Evolutionary conservation across 2,888 invertebrate genomes (phyloP).

Genomic region (Pelosia muscerda): DNA sequence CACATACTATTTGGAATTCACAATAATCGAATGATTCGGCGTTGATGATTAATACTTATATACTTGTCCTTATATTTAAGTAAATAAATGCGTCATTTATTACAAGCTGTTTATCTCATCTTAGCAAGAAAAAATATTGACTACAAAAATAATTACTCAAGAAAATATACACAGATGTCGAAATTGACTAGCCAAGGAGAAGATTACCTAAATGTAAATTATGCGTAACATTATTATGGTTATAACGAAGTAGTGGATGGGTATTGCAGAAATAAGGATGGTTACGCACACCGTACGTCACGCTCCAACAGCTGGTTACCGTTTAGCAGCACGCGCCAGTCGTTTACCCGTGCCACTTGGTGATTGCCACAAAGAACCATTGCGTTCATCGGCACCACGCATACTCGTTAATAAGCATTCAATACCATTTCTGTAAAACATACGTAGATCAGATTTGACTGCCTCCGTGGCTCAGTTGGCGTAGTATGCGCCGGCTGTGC

Average conservation of each 20-base stretch:
- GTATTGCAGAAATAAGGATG: constrained; percentile 72
- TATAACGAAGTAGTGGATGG: constrained; percentile 55
- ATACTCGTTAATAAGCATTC: not conserved
- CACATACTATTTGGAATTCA: constrained; percentile 6
- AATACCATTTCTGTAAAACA: not conserved
- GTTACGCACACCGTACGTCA: constrained; percentile 72
- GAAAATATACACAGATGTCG: constrained; percentile 16
- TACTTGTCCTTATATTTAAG: not conserved
- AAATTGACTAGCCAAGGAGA: constrained; percentile 27
- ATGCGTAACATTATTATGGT: constrained; percentile 58
- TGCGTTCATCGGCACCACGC: constrained; percentile 9
- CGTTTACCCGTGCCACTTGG: constrained; percentile 55
- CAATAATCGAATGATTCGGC: constrained; percentile 5
- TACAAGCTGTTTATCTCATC: not conserved
- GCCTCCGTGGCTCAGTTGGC: too few species aligned
- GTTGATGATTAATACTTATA: constrained; percentile 8
- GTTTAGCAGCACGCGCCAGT: constrained; percentile 65
- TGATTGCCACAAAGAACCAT: constrained; percentile 53
- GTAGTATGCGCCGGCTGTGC: too few species aligned
- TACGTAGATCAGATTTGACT: not conserved
- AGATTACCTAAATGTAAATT: constrained; percentile 28
- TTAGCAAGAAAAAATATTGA: not conserved
- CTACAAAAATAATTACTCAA: constrained; percentile 1
- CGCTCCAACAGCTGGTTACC: constrained; percentile 74
- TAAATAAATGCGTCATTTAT: not conserved